Conservation (phyloP, 2,797 vertebrate genomes). For the Bradypodion ventrale region DNA sequence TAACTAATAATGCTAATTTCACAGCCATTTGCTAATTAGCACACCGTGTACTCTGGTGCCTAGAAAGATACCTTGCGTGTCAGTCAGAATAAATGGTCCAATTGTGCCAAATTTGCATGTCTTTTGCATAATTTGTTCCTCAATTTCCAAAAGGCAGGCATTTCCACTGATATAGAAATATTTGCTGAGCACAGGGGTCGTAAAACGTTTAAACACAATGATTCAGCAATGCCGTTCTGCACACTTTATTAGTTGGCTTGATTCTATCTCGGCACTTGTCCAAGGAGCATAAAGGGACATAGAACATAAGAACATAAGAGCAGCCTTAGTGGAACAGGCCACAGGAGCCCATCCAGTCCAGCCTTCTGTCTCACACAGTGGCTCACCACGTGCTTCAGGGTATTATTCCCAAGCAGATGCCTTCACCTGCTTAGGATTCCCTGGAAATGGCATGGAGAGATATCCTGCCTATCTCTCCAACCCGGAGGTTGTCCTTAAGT, state of each 20-base stretch:
- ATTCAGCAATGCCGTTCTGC: neutral
- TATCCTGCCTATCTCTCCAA: too few relatives aligned
- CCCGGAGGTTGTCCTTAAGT: too few relatives aligned
- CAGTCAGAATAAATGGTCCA: constrained; percentile 18
- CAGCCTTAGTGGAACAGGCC: too few relatives aligned
- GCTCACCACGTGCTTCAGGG: too few relatives aligned
- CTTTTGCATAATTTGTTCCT: constrained; percentile 14
- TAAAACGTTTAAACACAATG: neutral
- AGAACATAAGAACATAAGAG: too few relatives aligned
- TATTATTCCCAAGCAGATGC: too few relatives aligned
- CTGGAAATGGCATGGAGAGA: too few relatives aligned
- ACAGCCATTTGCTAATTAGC: constrained; percentile 25
- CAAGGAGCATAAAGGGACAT: too few relatives aligned
- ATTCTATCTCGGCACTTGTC: too few relatives aligned
- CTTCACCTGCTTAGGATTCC: too few relatives aligned
- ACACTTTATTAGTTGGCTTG: neutral
- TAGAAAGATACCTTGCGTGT: constrained; percentile 18
- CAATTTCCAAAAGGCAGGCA: constrained; percentile 10
- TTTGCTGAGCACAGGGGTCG: neutral
- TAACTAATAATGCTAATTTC: constrained; percentile 36
- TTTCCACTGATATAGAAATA: neutral
- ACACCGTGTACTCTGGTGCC: neutral
- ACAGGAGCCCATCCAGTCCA: too few relatives aligned
- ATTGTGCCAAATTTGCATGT: constrained; percentile 14
- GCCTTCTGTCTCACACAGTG: too few relatives aligned